These are phyloP conservation scores for Orcinus orca DNA, from an alignment of 2,113 vertebrate species.

Conservation along the genomic window DNA sequence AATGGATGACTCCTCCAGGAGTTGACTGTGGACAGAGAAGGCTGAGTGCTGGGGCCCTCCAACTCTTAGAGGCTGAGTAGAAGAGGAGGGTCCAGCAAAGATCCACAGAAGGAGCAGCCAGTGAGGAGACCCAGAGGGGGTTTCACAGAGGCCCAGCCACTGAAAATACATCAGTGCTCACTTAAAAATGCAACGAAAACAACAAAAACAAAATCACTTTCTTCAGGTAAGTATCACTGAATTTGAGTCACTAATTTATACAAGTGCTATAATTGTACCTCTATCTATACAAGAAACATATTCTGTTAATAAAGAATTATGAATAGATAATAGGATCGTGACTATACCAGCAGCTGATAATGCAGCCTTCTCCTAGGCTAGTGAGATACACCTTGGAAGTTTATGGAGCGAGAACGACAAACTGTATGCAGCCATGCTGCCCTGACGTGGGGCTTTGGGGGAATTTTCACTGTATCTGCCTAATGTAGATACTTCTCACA, in stretches of 20 bases:
- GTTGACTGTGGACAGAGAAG: background rate
- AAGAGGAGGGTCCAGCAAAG: background rate
- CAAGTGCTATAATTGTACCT: background rate
- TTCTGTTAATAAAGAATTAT: background rate
- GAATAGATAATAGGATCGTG: background rate
- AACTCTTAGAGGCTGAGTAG: background rate
- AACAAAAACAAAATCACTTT: background rate
- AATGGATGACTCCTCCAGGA: too few relatives aligned
- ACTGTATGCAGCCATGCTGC: background rate
- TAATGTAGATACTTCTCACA: background rate
- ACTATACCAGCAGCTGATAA: background rate
- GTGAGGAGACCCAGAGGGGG: too few relatives aligned
- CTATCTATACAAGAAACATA: background rate
- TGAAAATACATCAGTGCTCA: background rate
- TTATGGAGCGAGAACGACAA: background rate
- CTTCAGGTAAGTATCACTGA: background rate
- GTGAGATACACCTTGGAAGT: background rate
- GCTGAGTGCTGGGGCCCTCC: background rate
- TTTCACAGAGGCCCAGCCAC: background rate
- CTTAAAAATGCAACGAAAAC: background rate
- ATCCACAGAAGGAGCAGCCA: background rate
- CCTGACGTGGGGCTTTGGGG: background rate
- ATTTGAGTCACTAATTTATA: conserved; percentile 1
- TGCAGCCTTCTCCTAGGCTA: background rate
- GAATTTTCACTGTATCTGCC: background rate